These are phyloP conservation scores for Epinephelus fuscoguttatus DNA, from an alignment of 2,113 vertebrate genomes.

Conservation along the genomic window DNA sequence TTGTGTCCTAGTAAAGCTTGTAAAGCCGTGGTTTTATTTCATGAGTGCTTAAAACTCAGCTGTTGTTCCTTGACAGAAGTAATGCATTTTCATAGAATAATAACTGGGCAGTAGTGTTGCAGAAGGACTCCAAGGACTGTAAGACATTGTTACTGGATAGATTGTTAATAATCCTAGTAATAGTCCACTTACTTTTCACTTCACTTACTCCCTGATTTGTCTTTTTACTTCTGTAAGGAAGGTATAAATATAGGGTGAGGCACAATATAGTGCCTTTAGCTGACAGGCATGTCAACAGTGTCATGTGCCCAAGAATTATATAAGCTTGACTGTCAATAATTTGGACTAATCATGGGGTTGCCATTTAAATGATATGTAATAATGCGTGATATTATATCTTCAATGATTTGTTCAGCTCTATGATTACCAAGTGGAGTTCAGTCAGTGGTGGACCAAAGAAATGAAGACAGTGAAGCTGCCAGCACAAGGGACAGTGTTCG, in stretches of 20 bases:
- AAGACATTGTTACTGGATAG: not conserved
- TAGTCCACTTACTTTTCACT: slow-evolving; percentile 9
- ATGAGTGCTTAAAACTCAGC: not conserved
- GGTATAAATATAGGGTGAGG: slow-evolving; percentile 19
- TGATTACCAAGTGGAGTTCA: slow-evolving; percentile 88
- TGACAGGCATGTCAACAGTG: slow-evolving; percentile 16
- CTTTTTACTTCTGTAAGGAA: slow-evolving; percentile 18
- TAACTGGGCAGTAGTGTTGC: not conserved
- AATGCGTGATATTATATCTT: slow-evolving; percentile 34
- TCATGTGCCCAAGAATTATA: slow-evolving; percentile 28
- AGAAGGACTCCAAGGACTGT: not conserved
- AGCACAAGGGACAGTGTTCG: slow-evolving; percentile 88
- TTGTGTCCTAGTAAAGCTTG: not conserved
- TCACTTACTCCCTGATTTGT: not conserved
- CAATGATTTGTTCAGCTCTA: slow-evolving; percentile 74
- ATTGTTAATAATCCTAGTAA: slow-evolving; percentile 13
- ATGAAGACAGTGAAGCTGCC: slow-evolving; percentile 88
- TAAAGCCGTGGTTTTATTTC: not conserved
- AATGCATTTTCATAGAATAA: not conserved
- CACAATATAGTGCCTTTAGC: not conserved
- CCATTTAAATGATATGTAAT: slow-evolving; percentile 31
- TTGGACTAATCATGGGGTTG: slow-evolving; percentile 30
- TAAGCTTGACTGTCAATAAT: slow-evolving; percentile 29
- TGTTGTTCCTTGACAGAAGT: not conserved
- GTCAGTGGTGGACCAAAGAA: slow-evolving; percentile 88